Base-by-base conservation (phyloP, 2,113 vertebrate species). In the Hystrix cristata region DNA sequence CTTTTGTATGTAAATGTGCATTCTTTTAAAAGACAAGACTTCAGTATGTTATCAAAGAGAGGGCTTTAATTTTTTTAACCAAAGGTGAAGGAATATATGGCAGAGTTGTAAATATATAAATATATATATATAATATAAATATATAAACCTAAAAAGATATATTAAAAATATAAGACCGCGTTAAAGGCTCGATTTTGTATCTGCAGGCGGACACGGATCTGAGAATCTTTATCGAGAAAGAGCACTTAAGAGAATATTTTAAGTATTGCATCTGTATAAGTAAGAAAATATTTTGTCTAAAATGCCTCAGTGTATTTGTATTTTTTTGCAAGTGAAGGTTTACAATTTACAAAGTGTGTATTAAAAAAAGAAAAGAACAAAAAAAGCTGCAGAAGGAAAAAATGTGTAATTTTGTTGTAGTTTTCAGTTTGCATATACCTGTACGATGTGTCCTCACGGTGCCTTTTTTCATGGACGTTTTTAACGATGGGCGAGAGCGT, bases 331-430 rank as follows among this genome's bases (percentile, higher is more conserved):
- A 99, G 99, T 99, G 99, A 99, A 99, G 99, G 99, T 99, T 99
- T 99, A 99, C 99, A 99, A 99, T 99, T 99, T 99, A 99, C 99
- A 99, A 99, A 99, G 99, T 99, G 99, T 99, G 99, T 99, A 99
- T 99, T 99, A 98, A 99, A 99, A 98, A 97, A 72, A 76, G 93
- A 92, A 95, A 96, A 97, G 72, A 95, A 98, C 79, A 97, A 98
- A 99, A 99, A 98, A 99, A 99, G 98, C 98, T 98, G 98, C 98
- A 97, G 98, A 99, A 99, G 99, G 99, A 99, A 98, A 79, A 98
- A 98, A 98, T 97, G 98, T 98, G 98, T 99, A 98, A 98, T 98
- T 98, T 98, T 98, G 98, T 99, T 98, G 97, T 97, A 98, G 98
- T 98, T 99, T 98, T 98, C 95, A 97, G 98, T 99, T 98, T 99